Evolutionary conservation across 2,797 vertebrate species (phyloP), one percentile per base, ranked within the genome.

Genomic region (Syngnathus acus): DNA sequence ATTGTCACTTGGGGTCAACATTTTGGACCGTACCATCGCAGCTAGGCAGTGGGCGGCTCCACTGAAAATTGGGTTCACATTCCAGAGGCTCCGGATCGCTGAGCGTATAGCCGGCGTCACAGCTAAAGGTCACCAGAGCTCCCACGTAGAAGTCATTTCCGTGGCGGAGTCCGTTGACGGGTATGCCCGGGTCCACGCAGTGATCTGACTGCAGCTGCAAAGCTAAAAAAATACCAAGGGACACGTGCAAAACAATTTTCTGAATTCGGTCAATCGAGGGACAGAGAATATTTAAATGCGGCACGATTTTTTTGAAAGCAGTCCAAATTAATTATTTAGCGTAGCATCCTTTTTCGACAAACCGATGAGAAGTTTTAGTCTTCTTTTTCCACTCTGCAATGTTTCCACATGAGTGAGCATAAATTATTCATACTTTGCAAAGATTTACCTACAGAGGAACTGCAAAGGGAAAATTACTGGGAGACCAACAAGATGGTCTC

Each of bases 11-110:
- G 83, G 72, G 75, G 79, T 83, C 78, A 82, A 72, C 65, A 70
- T 65, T 68, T 55, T 55, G 75, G 74, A 71, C 62, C 81, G 3
- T 89, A 99, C 97, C 97, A 90, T 99, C 96, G 1, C 97, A 99
- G 90, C 94, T 97, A 65, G 97, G 97, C 71, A 99, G 93, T 0
- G 96, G 94, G 1, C 93, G 92, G 78, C 96, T 98, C 97, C 97
- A 99, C 85, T 99, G 97, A 78, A 98, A 98, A 89, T 99, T 98
- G 3, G 96, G 96, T 79, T 98, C 96, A n/a, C 97, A 99, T 79
- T 97, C 95, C 68, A 99, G 87, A 62, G 95, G 93, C 74, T 96
- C 90, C 0, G 66, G 61, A 65, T 98, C 94, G 0, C 97, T 99
- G 54, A 99, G 87, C 0, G 96, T 96, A 82, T 99, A 99, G 10